phyloP scores from a whole-genome alignment of 2,113 vertebrate genomes.

The Riparia riparia region DNA sequence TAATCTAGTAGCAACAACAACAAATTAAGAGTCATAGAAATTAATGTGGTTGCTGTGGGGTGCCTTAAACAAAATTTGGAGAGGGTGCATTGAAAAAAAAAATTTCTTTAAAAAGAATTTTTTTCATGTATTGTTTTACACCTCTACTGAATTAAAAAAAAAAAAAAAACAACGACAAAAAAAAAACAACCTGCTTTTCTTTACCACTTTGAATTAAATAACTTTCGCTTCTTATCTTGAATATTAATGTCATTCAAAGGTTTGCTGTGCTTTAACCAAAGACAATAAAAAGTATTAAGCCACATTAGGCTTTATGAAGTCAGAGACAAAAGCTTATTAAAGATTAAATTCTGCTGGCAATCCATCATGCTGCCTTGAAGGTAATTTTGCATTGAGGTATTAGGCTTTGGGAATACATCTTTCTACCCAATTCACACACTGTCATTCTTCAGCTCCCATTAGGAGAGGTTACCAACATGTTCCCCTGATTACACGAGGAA shows the following conservation, averaged over 20 bases:
- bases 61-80: background rate
- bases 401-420: background rate
- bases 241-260: background rate
- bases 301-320: background rate
- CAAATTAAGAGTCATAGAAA: background rate
- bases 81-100: background rate
- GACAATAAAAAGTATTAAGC: background rate
- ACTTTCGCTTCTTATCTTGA: background rate
- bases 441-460: background rate
- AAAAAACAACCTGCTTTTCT: background rate
- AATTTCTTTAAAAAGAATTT: background rate
- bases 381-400: background rate
- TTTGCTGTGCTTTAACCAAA: background rate
- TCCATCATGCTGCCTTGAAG: background rate
- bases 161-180: too few species aligned
- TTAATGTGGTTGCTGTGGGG: background rate
- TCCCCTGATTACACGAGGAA: background rate
- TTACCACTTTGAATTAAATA: background rate
- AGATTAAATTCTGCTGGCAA: slow-evolving; percentile 11
- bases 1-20: background rate
- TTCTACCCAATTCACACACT: background rate
- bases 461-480: background rate
- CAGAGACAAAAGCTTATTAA: slow-evolving; percentile 3
- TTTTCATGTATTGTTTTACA: background rate
- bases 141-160: background rate